These are phyloP conservation scores for Drosophila miranda DNA, from an alignment of 1,140 invertebrate species.

Conservation along the genomic window DNA sequence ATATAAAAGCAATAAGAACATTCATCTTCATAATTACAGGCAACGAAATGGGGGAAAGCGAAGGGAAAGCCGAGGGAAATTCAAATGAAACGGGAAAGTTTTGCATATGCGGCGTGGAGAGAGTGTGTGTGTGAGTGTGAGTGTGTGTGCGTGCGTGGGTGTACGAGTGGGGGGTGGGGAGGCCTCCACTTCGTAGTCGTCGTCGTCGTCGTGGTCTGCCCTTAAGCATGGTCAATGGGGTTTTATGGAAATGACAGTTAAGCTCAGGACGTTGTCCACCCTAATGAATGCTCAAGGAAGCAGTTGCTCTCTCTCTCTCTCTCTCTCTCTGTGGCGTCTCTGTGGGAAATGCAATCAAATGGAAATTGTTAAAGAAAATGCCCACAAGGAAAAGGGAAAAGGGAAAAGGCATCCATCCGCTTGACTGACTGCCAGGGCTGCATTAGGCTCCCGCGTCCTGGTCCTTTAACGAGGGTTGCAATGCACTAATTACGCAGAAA, in stretches of 20 bases:
- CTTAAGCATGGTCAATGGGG: conserved; percentile 14
- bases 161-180: neutral
- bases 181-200: neutral
- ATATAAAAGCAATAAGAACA: conserved; percentile 79
- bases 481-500: conserved; percentile 77
- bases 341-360: conserved; percentile 71
- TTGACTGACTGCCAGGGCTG: conserved; percentile 39
- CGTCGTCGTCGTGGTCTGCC: too few species aligned
- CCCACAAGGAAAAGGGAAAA: conserved; percentile 8
- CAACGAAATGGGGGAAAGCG: conserved; percentile 25
- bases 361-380: conserved; percentile 74
- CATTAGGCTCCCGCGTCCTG: neutral
- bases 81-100: conserved; percentile 73
- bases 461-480: conserved; percentile 36
- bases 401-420: conserved; percentile 42
- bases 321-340: conserved; percentile 16
- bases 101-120: conserved; percentile 61
- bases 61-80: conserved; percentile 24
- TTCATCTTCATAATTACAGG: conserved; percentile 77
- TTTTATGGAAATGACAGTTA: conserved; percentile 76
- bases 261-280: conserved; percentile 62
- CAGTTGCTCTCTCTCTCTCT: conserved; percentile 5
- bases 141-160: neutral
- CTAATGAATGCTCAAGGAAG: conserved; percentile 56
- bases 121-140: conserved; percentile 5